These are phyloP conservation scores for Pteropus alecto DNA, from an alignment of 2,113 vertebrate genomes.

Conservation along the genomic window DNA sequence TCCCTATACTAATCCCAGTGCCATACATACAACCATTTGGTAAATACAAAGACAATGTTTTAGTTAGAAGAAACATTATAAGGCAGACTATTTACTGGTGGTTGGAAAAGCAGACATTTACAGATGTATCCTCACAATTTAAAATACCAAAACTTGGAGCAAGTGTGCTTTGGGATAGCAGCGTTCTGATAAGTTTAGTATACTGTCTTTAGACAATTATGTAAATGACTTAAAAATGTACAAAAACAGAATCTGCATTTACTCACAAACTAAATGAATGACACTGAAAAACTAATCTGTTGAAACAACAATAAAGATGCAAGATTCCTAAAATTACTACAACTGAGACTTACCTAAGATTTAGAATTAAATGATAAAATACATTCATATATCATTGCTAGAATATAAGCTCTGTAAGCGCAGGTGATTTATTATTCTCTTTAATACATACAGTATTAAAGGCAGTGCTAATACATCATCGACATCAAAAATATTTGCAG, in stretches of 20 bases:
- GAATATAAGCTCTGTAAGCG: constrained; percentile 29
- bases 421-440: not conserved
- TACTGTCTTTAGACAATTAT: not conserved
- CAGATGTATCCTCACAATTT: constrained; percentile 2
- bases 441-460: not conserved
- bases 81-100: not conserved
- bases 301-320: constrained; percentile 42
- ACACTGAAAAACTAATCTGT: constrained; percentile 52
- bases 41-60: constrained; percentile 3
- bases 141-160: not conserved
- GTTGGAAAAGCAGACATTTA: not conserved
- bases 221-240: not conserved
- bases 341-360: constrained; percentile 49
- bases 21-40: not conserved
- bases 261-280: constrained; percentile 52
- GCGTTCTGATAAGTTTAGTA: not conserved
- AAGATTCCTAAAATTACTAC: constrained; percentile 64
- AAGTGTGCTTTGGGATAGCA: not conserved
- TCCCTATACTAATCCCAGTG: not conserved
- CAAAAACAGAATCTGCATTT: constrained; percentile 7
- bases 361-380: constrained; percentile 16
- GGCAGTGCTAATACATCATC: not conserved
- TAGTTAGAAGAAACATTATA: not conserved
- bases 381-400: constrained; percentile 34
- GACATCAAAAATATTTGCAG: not conserved